Evolutionary conservation across 2,888 invertebrate genomes (phyloP), one percentile per base, ranked within the genome.

Genomic region (Leucania comma): DNA sequence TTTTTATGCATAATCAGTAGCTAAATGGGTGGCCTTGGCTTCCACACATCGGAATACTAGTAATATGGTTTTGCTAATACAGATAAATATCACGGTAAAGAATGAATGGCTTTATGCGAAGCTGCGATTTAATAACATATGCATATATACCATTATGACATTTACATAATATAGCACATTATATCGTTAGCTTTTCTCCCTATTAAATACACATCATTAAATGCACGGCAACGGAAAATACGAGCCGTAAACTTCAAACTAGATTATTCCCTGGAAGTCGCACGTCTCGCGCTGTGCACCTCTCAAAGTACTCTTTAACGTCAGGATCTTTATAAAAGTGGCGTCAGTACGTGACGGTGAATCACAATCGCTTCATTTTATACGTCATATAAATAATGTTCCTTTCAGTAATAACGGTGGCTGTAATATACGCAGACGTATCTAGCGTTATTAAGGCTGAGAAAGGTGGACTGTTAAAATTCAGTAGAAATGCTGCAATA

Each of bases 301-400:
- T 65, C 75, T 76, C 72, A 76, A 80, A 76, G 72, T 68, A 68
- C 80, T 80, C 67, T 67, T 78, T 68, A 80, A 69, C 71, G 72
- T 69, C 71, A 66, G 64, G 68, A 71, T 83, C 84, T 69, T 77
- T 80, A 81, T 77, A 82, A 82, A 72, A 77, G 74, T 72, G 62
- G 68, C 77, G 63, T 70, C 68, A 61, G 51, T 56, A 78, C 92
- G 90, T 91, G 92, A 86, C 88, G 73, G 35, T 73, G 90, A 88
- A 89, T 88, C 82, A 83, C 84, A 85, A 91, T 89, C 84, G 85
- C 88, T 88, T 91, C 89, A 89, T 91, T 90, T 89, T 78, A 82
- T 80, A 66, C 67, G 70, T 68, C 82, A 75, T 70, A 81, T 78
- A 82, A 80, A 78, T 81, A 76, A 80, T 82, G 74, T 68, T 57